Conservation (phyloP, 1,140 invertebrate genomes). For the Bursaphelenchus mucronatus region DNA sequence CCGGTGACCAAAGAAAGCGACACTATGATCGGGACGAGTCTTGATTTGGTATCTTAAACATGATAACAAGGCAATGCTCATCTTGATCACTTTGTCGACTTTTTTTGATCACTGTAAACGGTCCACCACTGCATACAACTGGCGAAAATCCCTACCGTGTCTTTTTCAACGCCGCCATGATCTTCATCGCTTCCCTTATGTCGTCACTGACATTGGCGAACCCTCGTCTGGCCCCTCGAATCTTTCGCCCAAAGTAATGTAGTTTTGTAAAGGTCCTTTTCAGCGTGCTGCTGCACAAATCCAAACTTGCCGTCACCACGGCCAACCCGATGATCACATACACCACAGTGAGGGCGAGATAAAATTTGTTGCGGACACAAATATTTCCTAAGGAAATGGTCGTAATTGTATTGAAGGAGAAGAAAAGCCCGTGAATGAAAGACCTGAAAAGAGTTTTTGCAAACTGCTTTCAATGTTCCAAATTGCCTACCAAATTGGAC, state of each 20-base stretch:
- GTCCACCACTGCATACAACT: too few species aligned
- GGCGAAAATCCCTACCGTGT: slow-evolving; percentile 39
- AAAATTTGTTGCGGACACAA: slow-evolving; percentile 50
- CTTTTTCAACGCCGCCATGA: slow-evolving; percentile 59
- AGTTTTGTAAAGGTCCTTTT: slow-evolving; percentile 60
- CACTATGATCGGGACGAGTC: too few species aligned
- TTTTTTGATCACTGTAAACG: too few species aligned
- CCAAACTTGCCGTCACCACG: slow-evolving; percentile 57
- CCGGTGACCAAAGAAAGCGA: too few species aligned
- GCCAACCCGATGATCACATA: slow-evolving; percentile 60
- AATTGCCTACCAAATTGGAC: slow-evolving; percentile 37
- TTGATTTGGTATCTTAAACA: too few species aligned
- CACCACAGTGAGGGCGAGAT: slow-evolving; percentile 52
- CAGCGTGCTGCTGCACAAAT: slow-evolving; percentile 56
- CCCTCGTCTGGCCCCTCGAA: slow-evolving; percentile 54
- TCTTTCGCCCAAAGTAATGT: slow-evolving; percentile 60
- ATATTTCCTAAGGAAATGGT: slow-evolving; percentile 60
- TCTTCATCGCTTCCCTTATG: slow-evolving; percentile 60
- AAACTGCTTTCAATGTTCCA: not conserved
- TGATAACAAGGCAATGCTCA: too few species aligned
- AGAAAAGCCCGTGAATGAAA: slow-evolving; percentile 59
- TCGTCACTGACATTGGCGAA: slow-evolving; percentile 58
- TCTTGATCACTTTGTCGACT: too few species aligned
- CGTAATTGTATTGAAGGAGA: slow-evolving; percentile 61
- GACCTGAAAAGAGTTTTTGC: slow-evolving; percentile 41